Conservation (phyloP, 2,797 vertebrate genomes). For the Garrulus glandarius region DNA sequence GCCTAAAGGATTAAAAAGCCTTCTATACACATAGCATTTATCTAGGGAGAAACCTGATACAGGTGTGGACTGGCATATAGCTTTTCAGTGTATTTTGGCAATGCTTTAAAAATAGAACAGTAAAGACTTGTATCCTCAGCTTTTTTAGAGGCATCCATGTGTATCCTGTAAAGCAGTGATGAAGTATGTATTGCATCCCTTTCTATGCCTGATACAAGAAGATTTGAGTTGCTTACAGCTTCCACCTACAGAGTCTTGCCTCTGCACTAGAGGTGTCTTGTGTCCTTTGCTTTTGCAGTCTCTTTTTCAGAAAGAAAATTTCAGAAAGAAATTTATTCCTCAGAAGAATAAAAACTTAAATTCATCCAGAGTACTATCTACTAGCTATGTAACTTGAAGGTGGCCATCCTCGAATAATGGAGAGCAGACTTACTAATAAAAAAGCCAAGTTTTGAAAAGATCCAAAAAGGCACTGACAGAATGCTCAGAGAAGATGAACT, state of each 20-base stretch:
- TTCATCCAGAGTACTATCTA: not conserved
- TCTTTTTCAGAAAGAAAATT: not conserved
- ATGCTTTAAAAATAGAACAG: not conserved
- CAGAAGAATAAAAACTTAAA: not conserved
- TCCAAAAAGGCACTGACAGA: not conserved
- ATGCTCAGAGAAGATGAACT: not conserved
- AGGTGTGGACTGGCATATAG: not conserved
- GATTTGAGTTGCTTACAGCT: not conserved
- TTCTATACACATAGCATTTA: not conserved
- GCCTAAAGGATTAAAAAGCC: not conserved
- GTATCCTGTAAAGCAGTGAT: not conserved
- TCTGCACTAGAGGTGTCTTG: not conserved
- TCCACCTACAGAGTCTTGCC: not conserved
- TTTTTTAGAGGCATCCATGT: not conserved
- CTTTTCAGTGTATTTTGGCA: not conserved
- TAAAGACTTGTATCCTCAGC: not conserved
- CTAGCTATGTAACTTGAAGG: not conserved
- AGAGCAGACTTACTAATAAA: not conserved
- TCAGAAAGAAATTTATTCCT: too few relatives aligned
- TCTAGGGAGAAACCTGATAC: not conserved
- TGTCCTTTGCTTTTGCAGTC: not conserved
- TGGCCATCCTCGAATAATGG: not conserved
- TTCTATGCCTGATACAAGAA: not conserved
- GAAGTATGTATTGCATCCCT: not conserved
- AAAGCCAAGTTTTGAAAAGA: not conserved